Conservation (phyloP, 2,797 vertebrate genomes). For the Helostoma temminkii region DNA sequence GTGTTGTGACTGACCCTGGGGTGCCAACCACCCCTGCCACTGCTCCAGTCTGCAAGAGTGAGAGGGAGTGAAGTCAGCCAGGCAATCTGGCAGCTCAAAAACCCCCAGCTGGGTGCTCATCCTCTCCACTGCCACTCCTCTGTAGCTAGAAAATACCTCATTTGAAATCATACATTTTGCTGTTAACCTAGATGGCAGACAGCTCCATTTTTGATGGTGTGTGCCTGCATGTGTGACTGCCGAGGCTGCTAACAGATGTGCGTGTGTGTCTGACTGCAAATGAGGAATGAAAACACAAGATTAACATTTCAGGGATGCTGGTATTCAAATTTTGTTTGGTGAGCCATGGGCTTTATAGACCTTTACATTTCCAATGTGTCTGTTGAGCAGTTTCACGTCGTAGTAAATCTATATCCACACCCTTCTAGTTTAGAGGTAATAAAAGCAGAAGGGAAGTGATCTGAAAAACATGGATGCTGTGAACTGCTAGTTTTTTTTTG, state of each 20-base stretch:
- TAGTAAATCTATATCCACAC: slow-evolving; percentile 35
- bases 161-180: slow-evolving; percentile 64
- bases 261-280: slow-evolving; percentile 36
- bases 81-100: slow-evolving; percentile 56
- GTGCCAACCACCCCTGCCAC: slow-evolving; percentile 51
- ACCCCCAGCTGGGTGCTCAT: slow-evolving; percentile 61
- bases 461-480: slow-evolving; percentile 16
- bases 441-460: slow-evolving; percentile 22
- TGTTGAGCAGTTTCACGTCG: slow-evolving; percentile 21
- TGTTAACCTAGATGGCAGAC: slow-evolving; percentile 60
- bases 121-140: slow-evolving; percentile 52
- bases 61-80: slow-evolving; percentile 61
- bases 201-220: slow-evolving; percentile 30
- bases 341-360: slow-evolving; percentile 34
- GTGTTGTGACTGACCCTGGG: slow-evolving; percentile 61
- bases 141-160: slow-evolving; percentile 54
- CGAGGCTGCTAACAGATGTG: slow-evolving; percentile 28
- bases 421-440: slow-evolving; percentile 27
- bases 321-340: slow-evolving; percentile 47
- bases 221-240: slow-evolving; percentile 28
- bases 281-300: slow-evolving; percentile 45
- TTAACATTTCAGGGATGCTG: slow-evolving; percentile 31
- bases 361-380: slow-evolving; percentile 18
- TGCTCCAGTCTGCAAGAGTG: slow-evolving; percentile 41
- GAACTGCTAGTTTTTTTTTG: slow-evolving; percentile 18